phyloP scores from a whole-genome alignment of 2,113 vertebrate species.

The Pontoporia blainvillei region DNA sequence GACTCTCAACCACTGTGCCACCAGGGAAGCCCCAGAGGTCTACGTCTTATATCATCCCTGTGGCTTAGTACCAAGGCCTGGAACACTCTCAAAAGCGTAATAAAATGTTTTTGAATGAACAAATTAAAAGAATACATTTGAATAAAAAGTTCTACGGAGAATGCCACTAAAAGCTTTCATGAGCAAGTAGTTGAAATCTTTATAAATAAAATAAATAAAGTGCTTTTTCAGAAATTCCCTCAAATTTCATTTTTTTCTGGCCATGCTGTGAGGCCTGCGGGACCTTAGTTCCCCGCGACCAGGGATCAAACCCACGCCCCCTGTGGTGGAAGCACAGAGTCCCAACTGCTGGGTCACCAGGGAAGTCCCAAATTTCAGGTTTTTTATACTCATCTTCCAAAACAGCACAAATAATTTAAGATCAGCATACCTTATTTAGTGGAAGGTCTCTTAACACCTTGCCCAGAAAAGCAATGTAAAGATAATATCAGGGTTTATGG shows the following conservation, averaged over 20 bases:
- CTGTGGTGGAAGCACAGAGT: background rate
- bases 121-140: background rate
- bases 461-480: background rate
- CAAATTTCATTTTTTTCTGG: background rate
- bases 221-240: background rate
- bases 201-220: too few relatives aligned
- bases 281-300: background rate
- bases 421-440: slow-evolving; percentile 3
- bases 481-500: background rate
- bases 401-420: slow-evolving; percentile 36
- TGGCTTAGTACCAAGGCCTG: background rate
- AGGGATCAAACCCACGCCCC: background rate
- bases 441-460: background rate
- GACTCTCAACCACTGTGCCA: too few relatives aligned
- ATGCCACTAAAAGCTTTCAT: background rate
- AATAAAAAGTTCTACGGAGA: slow-evolving; percentile 23
- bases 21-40: background rate
- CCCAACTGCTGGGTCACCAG: background rate
- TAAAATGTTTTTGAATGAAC: slow-evolving; percentile 7
- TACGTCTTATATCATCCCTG: background rate
- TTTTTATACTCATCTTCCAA: background rate
- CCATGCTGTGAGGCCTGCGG: rapidly evolving
- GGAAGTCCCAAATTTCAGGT: background rate
- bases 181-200: slow-evolving; percentile 23
- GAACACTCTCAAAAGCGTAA: background rate